These are phyloP conservation scores for Drosophila baimaii DNA, from an alignment of 1,140 invertebrate genomes.

Conservation along the genomic window DNA sequence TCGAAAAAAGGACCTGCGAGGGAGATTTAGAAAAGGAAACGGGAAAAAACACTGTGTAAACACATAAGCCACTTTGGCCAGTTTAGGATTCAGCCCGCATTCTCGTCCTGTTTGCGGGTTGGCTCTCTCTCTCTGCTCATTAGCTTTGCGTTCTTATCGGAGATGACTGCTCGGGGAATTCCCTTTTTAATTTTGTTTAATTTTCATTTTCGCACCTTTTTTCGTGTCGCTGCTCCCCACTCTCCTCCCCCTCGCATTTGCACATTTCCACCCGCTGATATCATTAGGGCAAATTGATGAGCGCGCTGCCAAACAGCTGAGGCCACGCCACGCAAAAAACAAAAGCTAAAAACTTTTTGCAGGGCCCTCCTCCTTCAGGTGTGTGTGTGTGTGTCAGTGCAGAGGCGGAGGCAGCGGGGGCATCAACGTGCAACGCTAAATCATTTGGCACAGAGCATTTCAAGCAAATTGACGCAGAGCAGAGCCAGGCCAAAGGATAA, in stretches of 20 bases:
- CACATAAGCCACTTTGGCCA: slow-evolving; percentile 60
- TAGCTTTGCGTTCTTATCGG: slow-evolving; percentile 60
- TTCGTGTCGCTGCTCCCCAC: slow-evolving; percentile 11
- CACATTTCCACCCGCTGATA: slow-evolving; percentile 51
- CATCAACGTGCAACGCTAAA: slow-evolving; percentile 66
- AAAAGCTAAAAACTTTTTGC: slow-evolving; percentile 66
- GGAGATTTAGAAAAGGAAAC: slow-evolving; percentile 14
- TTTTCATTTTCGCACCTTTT: slow-evolving; percentile 80
- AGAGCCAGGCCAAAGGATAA: slow-evolving; percentile 23
- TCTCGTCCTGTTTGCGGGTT: slow-evolving; percentile 18
- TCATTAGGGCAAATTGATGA: slow-evolving; percentile 80
- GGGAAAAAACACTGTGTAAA: slow-evolving; percentile 44
- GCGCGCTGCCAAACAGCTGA: slow-evolving; percentile 73
- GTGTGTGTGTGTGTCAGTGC: slow-evolving; percentile 27
- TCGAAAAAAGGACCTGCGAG: slow-evolving; percentile 22
- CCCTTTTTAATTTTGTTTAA: slow-evolving; percentile 79
- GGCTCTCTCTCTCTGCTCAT: slow-evolving; percentile 54
- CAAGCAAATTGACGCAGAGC: slow-evolving; percentile 75
- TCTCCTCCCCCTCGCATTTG: neutral
- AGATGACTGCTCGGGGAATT: slow-evolving; percentile 51
- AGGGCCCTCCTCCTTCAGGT: slow-evolving; percentile 26
- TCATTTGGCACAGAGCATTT: slow-evolving; percentile 80
- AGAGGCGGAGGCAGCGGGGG: neutral
- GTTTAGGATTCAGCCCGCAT: slow-evolving; percentile 13
- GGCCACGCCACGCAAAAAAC: slow-evolving; percentile 68